Conservation (phyloP, 2,888 invertebrate species). For the Capitulum mitella region DNA sequence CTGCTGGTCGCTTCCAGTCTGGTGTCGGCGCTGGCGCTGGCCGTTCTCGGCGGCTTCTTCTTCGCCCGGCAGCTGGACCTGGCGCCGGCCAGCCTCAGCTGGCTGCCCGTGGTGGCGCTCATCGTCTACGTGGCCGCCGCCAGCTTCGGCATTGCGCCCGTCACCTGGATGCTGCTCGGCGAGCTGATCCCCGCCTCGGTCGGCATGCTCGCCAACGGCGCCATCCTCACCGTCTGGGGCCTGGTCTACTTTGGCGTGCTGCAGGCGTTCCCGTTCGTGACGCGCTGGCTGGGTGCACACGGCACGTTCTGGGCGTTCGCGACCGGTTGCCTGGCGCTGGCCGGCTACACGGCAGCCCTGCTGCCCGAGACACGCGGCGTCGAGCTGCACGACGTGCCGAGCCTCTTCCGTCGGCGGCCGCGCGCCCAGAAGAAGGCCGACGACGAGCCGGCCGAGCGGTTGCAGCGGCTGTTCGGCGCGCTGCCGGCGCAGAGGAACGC, state of each 20-base stretch:
- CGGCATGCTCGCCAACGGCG: conserved; percentile 32
- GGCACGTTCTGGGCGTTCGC: conserved; percentile 20
- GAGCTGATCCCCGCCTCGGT: conserved; percentile 35
- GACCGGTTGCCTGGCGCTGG: not conserved
- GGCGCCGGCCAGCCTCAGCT: conserved; percentile 38
- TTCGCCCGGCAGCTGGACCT: conserved; percentile 23
- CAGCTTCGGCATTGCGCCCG: conserved; percentile 35
- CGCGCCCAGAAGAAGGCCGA: not conserved
- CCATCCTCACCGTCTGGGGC: conserved; percentile 30
- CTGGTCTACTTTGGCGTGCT: conserved; percentile 31
- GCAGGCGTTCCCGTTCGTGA: not conserved
- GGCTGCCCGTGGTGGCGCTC: conserved; percentile 41
- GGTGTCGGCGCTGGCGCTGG: conserved; percentile 31
- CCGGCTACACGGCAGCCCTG: not conserved
- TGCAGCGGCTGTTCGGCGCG: not conserved
- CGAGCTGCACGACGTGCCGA: not conserved
- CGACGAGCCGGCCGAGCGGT: not conserved
- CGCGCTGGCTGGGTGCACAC: not conserved
- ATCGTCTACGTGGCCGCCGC: conserved; percentile 34
- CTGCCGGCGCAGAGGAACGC: not conserved
- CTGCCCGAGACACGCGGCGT: not conserved
- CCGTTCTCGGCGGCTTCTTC: conserved; percentile 18
- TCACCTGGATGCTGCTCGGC: conserved; percentile 35
- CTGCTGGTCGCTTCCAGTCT: conserved; percentile 40
- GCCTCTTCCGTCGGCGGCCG: not conserved